Evolutionary conservation across 2,888 invertebrate species (phyloP).

Genomic region (Drosophila stalkeri): DNA sequence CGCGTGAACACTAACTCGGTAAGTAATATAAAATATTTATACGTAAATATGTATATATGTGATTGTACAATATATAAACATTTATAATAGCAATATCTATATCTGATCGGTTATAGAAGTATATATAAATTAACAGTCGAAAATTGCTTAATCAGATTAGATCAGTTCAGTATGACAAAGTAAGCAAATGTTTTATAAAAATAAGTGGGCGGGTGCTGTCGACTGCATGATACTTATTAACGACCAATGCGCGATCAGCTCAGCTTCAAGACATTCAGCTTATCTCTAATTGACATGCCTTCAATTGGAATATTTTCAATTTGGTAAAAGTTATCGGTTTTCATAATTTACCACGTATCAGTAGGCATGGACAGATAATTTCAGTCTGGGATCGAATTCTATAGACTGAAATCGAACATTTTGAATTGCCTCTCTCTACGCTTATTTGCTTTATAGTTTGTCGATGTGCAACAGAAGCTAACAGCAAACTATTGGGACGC

Average conservation of each 20-base stretch:
- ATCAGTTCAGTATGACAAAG: background rate
- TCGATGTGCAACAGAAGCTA: slow-evolving; percentile 68
- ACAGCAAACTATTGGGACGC: slow-evolving; percentile 80
- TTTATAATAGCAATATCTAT: too few relatives aligned
- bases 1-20: slow-evolving; percentile 76
- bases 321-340: too few relatives aligned
- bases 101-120: background rate
- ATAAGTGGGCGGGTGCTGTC: background rate
- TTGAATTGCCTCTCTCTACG: background rate
- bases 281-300: too few relatives aligned
- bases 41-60: background rate
- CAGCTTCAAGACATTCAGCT: too few relatives aligned
- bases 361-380: too few relatives aligned
- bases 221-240: background rate
- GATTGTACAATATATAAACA: too few relatives aligned
- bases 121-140: background rate
- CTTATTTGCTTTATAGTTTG: slow-evolving; percentile 54
- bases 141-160: background rate
- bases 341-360: too few relatives aligned
- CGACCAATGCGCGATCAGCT: too few relatives aligned
- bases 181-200: background rate
- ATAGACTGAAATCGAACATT: too few relatives aligned
- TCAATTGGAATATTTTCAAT: too few relatives aligned
- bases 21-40: slow-evolving; percentile 21
- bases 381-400: too few relatives aligned